A percentile compares a stretch with the other conserved stretches of the same genome.
phyloP scores from a whole-genome alignment of 1,140 invertebrate genomes.

The Brachionus rubens region DNA sequence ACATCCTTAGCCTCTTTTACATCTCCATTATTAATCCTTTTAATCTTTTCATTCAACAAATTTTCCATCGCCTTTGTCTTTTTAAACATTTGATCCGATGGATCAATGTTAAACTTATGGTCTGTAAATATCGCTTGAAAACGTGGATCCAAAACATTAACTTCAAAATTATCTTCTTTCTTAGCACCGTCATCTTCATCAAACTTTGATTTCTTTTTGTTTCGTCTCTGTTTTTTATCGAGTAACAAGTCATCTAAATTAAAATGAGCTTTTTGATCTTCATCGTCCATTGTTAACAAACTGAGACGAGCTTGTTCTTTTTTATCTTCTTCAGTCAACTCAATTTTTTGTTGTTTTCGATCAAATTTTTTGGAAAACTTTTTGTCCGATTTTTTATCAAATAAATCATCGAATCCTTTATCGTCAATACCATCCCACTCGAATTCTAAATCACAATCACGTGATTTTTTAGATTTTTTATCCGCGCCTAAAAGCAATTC shows the following conservation, averaged over 20 bases:
- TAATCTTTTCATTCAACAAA: slow-evolving; percentile 42
- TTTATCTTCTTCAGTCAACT: slow-evolving; percentile 30
- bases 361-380: slow-evolving; percentile 12
- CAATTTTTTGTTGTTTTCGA: neutral
- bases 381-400: neutral
- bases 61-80: slow-evolving; percentile 33
- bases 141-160: slow-evolving; percentile 22
- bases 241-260: slow-evolving; percentile 32
- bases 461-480: neutral
- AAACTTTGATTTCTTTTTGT: neutral
- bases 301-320: slow-evolving; percentile 36
- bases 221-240: slow-evolving; percentile 26
- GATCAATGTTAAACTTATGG: slow-evolving; percentile 43
- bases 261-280: slow-evolving; percentile 40
- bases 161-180: slow-evolving; percentile 28
- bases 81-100: slow-evolving; percentile 37
- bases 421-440: slow-evolving; percentile 14
- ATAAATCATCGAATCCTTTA: neutral
- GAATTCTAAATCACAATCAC: slow-evolving; percentile 40
- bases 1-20: slow-evolving; percentile 8
- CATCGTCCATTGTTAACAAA: slow-evolving; percentile 34
- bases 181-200: neutral
- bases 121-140: slow-evolving; percentile 40
- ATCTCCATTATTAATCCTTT: neutral
- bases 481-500: neutral